Evolutionary conservation across 53 echinoderm and acorn worm genomes (phyloP).

Genomic region (Luidia sarsii): DNA sequence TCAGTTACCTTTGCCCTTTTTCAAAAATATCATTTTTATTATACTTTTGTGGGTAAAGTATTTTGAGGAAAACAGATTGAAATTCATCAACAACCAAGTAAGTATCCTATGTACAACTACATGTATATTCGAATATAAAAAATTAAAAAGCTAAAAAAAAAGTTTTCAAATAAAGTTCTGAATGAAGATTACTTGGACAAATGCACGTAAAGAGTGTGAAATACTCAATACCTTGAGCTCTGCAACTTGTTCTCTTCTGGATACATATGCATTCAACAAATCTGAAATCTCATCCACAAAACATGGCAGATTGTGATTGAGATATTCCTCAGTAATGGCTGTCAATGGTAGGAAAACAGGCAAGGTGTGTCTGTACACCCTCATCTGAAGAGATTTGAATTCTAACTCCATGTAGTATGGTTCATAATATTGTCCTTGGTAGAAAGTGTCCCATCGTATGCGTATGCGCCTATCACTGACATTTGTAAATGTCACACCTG

Average conservation of each 20-base stretch:
- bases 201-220: no score
- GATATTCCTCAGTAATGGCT: conserved; percentile 48
- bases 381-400: conserved; percentile 30
- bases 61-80: no score
- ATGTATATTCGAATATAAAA: no score
- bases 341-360: conserved; percentile 85
- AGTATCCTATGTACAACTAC: no score
- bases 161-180: no score
- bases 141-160: no score
- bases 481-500: conserved; percentile 63
- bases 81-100: no score
- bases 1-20: no score
- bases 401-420: conserved; percentile 84
- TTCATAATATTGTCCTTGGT: conserved; percentile 73
- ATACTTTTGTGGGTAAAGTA: no score
- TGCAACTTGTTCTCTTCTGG: conserved; percentile 70
- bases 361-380: conserved; percentile 67
- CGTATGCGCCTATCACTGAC: conserved; percentile 65
- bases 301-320: conserved; percentile 52
- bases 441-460: conserved; percentile 95
- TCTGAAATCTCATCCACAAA: conserved; percentile 74
- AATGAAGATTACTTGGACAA: no score
- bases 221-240: conserved; percentile 70
- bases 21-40: no score
- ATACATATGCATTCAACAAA: conserved; percentile 77